A percentile compares a stretch with the other conserved stretches of the same genome.
phyloP scores from a whole-genome alignment of 2,888 invertebrate species.

The Hyposoter didymator region DNA sequence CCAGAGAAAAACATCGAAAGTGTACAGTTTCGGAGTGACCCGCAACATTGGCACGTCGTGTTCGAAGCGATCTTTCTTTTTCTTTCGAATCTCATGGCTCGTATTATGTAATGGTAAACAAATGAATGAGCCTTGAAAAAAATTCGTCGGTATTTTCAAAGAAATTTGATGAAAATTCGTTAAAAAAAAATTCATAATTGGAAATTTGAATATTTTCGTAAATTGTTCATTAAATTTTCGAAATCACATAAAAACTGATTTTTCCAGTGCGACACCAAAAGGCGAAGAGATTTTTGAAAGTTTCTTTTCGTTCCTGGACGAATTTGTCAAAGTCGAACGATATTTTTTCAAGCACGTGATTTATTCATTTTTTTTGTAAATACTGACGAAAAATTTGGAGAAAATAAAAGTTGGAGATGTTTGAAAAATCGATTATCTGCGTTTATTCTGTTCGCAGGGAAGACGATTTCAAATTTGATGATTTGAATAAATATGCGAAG shows the following conservation, averaged over 20 bases:
- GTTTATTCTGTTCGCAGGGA: conserved; percentile 8
- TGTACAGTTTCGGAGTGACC: conserved; percentile 74
- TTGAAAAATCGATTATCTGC: background rate
- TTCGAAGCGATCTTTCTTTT: conserved; percentile 21
- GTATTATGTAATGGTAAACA: background rate
- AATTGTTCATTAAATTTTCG: background rate
- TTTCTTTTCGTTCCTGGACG: background rate
- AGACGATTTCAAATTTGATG: background rate
- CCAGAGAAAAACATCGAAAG: conserved; percentile 62
- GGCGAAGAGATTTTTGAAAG: background rate
- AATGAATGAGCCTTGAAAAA: background rate
- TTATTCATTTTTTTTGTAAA: background rate
- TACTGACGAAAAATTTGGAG: background rate
- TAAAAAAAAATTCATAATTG: background rate
- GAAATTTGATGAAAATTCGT: background rate
- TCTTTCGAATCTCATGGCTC: background rate
- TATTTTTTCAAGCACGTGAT: background rate
- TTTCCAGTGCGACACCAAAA: background rate
- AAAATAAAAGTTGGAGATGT: background rate
- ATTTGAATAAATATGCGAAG: background rate
- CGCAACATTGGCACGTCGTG: conserved; percentile 68
- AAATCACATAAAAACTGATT: background rate
- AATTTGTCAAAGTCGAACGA: background rate
- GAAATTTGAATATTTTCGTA: background rate
- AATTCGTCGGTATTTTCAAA: background rate